Percentiles rank a stretch among this genome's conserved stretches.
These are phyloP conservation scores for Helleia helle DNA, from an alignment of 2,888 invertebrate genomes.

Conservation along the genomic window DNA sequence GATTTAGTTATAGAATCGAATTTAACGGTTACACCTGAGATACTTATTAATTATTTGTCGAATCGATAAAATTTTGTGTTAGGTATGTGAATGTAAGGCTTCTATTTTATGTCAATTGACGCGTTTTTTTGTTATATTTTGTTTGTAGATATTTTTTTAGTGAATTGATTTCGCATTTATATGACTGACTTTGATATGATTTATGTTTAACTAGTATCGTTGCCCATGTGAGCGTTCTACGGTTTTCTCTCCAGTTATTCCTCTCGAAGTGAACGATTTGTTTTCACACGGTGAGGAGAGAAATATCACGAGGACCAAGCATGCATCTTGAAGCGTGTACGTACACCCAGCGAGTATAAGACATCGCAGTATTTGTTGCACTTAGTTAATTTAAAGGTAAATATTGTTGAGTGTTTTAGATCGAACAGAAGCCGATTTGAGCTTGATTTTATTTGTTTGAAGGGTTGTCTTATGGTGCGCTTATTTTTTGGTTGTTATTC, in stretches of 20 bases:
- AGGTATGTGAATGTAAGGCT: conserved; percentile 30
- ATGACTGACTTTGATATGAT: conserved; percentile 17
- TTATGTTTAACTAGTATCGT: conserved; percentile 6
- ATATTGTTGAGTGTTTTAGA: background rate
- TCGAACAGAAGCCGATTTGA: background rate
- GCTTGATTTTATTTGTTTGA: background rate
- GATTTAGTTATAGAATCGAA: conserved; percentile 32
- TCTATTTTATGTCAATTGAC: conserved; percentile 21
- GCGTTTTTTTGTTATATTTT: conserved; percentile 35
- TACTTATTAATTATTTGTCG: conserved; percentile 23
- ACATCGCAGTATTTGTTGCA: conserved; percentile 5
- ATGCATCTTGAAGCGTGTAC: conserved; percentile 6
- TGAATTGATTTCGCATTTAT: conserved; percentile 52
- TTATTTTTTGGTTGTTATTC: conserved; percentile 8
- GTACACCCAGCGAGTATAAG: too few species aligned
- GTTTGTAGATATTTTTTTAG: conserved; percentile 38
- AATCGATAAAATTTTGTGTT: conserved; percentile 32
- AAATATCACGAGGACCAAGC: conserved; percentile 10
- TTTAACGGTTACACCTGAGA: conserved; percentile 24
- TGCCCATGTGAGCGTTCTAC: conserved; percentile 14
- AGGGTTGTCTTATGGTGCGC: conserved; percentile 5
- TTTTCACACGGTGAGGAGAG: conserved; percentile 2
- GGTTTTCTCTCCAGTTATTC: background rate
- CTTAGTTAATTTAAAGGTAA: conserved; percentile 6
- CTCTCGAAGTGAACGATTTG: background rate